Evolutionary conservation across 2,888 invertebrate genomes (phyloP).

Genomic region (Protodeltote pygarga): DNA sequence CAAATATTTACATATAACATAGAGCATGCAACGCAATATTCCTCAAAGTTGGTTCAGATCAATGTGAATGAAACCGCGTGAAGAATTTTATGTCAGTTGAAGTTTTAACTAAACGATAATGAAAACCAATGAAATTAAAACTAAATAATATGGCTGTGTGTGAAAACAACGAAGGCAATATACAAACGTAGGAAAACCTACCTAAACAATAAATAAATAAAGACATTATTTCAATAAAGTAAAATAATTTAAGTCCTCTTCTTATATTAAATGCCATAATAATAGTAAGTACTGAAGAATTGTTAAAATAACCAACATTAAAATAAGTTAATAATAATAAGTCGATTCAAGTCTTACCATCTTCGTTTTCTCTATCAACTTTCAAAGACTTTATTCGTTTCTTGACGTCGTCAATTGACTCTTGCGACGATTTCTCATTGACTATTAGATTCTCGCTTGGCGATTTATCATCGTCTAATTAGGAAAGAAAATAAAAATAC

Average conservation of each 20-base stretch:
- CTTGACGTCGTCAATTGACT: conserved; percentile 80
- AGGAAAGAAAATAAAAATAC: conserved; percentile 42
- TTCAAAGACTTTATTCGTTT: conserved; percentile 80
- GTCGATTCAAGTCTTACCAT: conserved; percentile 71
- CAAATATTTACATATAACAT: conserved; percentile 45
- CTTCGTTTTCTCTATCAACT: conserved; percentile 81
- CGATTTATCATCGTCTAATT: conserved; percentile 64
- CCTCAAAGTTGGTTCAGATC: conserved; percentile 76
- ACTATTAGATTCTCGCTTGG: conserved; percentile 66
- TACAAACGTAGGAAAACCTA: conserved; percentile 7
- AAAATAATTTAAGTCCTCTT: not conserved
- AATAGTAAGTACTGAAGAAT: conserved; percentile 15
- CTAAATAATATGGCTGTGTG: conserved; percentile 60
- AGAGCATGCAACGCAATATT: conserved; percentile 66
- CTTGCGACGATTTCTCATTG: conserved; percentile 72
- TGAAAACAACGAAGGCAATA: conserved; percentile 36
- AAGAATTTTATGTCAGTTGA: not conserved
- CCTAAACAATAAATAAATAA: not conserved
- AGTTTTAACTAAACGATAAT: not conserved
- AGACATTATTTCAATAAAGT: not conserved
- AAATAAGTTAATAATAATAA: conserved; percentile 13
- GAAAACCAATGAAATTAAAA: conserved; percentile 34
- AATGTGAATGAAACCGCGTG: conserved; percentile 2
- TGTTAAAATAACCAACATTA: not conserved
- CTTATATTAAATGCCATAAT: too few relatives aligned